Base-by-base conservation (phyloP, 2,888 invertebrate genomes). In the Beris morrisii region DNA sequence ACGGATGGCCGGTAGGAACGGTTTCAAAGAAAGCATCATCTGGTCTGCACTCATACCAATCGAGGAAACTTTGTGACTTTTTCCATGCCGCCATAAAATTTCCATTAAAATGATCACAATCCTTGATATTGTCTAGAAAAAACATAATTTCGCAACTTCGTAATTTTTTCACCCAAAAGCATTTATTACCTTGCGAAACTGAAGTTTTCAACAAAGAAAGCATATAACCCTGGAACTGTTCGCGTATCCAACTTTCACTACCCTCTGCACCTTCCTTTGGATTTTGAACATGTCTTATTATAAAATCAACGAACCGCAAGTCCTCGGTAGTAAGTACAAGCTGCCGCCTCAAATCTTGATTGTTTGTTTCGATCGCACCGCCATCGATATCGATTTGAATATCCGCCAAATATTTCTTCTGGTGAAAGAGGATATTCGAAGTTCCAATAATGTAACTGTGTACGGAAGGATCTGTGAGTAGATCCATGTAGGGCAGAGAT, bases 351-450 rank as follows among this genome's bases (percentile, higher is more conserved):
- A 97, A 81, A 70, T 92, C 89, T 65, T 89, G 81, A 78, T 95
- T 94, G 48, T 75, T 74, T 32, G 88, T 88, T 76, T 97, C 96
- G 76, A 98, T 89, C 76, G 92, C 87, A 71, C 89, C 89, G 72
- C 89, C 91, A 77, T 92, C 93, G 64, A 93, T 86, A 82, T 96
- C 96, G 3, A 99, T 88, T 64, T 97, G 81, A 15, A 95, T 93
- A 81, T 99, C 98, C 69, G 94, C 91, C 58, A 97, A 81, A 75
- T 96, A 92, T 69, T 91, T 87, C 76, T 96, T 96, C 79, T 97
- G 97, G 78, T 95, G 94, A 78, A 98, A 99, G 45, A 99, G 83
- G n/a, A 96, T 91, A 83, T 99, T 99, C 13, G 97, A 97, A n/a
- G 97, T 97, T 46, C 99, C 98, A 67, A 97, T 92, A 53, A 96